A percentile compares a stretch with the other conserved stretches of the same genome.
These are phyloP conservation scores for Drosophila subsilvestris DNA, from an alignment of 2,888 invertebrate species.

Conservation along the genomic window DNA sequence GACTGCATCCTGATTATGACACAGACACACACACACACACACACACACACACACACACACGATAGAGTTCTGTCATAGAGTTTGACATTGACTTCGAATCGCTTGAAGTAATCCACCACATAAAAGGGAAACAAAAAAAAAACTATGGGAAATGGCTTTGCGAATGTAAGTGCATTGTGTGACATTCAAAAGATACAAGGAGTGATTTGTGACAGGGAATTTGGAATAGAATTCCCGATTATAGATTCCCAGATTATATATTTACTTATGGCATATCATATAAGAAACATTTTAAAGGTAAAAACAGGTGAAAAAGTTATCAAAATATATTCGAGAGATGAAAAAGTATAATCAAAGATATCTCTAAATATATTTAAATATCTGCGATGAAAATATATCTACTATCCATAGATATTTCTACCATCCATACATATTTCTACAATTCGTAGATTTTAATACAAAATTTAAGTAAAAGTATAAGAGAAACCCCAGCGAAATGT, in stretches of 20 bases:
- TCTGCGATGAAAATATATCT: no score
- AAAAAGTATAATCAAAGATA: no score
- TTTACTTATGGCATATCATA: not conserved
- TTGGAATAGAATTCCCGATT: no score
- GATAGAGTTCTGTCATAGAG: slow-evolving; percentile 25
- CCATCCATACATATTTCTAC: not conserved
- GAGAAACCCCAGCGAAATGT: not conserved
- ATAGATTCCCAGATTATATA: not conserved
- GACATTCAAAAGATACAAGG: not conserved
- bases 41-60: not conserved
- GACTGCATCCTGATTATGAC: slow-evolving; percentile 59
- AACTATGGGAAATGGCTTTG: not conserved
- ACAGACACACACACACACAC: slow-evolving; percentile 17
- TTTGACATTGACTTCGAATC: slow-evolving; percentile 31
- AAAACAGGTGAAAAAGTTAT: not conserved
- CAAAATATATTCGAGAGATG: not conserved
- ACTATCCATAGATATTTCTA: no score
- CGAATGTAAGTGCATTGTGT: not conserved
- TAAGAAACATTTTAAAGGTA: not conserved
- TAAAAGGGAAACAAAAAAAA: not conserved
- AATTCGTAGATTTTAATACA: not conserved
- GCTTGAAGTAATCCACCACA: not conserved
- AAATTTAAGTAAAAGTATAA: not conserved
- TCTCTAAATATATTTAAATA: no score
- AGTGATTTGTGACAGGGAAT: no score